Base-by-base conservation (phyloP, 2,888 invertebrate species). In the Leucoma salicis region DNA sequence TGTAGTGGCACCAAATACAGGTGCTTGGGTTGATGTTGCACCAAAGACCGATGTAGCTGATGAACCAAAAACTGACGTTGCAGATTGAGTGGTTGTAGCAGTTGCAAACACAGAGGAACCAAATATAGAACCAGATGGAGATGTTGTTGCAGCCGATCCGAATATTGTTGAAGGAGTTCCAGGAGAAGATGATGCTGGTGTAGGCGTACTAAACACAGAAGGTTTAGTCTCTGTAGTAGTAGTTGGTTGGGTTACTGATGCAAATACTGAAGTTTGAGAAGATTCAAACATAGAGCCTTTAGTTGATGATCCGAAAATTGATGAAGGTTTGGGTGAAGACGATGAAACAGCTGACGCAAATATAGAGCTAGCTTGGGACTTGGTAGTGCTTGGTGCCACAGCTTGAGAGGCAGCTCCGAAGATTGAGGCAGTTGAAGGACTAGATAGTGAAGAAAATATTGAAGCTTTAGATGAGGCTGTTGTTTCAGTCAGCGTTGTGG, bases 381-480 rank as follows among this genome's bases (percentile, higher is more conserved):
- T 44, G 5, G 62, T 44, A 35, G 51, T 59, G 18, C 66, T 42
- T 46, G 62, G 64, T 14, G 71, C 56, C 4, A 63, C 58, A 21
- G 66, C 42, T 46, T 63, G 64, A 14, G 72, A 57, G 4, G 63
- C 62, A 13, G 70, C 57, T 28, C 74, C 73, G 40, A 83, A 83
- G 41, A 83, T 52, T 28, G 76, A 71, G 1, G 80, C 60, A 0
- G 72, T 54, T 1, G 63, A 54, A 31, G 59, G 36, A 24, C 59
- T 46, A 39, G 53, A 39, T n/a, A 63, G 47, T n/a, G 53, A 41
- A 14, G 53, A 45, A 31, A 43, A 49, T 15, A 57, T 28, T 34
- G 59, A 53, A 34, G 60, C 25, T 41, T 46, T 35, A 15, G 53
- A 25, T 31, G 49, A n/a, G 3, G 47, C 16, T 13, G 35, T 27